Evolutionary conservation across 2,113 vertebrate genomes (phyloP).

Genomic region (Melanerpes formicivorus): DNA sequence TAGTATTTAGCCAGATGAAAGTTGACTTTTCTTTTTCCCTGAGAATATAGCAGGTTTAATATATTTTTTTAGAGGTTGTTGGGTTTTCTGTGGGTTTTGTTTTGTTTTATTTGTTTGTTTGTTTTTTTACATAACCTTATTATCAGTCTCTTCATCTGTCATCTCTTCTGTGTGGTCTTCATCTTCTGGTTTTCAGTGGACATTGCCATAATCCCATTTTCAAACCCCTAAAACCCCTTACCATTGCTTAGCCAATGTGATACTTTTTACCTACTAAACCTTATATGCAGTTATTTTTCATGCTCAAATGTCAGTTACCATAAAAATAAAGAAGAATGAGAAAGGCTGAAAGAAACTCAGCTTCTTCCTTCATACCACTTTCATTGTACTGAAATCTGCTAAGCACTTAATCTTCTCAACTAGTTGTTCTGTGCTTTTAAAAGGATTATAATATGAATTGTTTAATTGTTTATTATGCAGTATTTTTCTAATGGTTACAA

Average conservation of each 20-base stretch:
- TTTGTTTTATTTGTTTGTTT: too few relatives aligned
- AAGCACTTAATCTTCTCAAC: conserved; percentile 69
- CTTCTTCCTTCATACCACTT: conserved; percentile 49
- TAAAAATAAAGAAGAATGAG: neutral
- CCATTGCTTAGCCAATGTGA: neutral
- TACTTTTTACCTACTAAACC: conserved; percentile 29
- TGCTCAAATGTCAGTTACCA: conserved; percentile 15
- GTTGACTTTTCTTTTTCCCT: neutral
- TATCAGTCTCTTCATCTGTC: neutral
- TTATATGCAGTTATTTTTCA: neutral
- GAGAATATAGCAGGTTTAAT: neutral
- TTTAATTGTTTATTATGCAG: conserved; percentile 75
- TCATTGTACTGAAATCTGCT: conserved; percentile 61
- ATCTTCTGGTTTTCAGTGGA: neutral
- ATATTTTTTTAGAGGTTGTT: neutral
- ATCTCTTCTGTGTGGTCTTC: neutral
- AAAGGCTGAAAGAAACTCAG: neutral
- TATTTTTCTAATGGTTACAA: conserved; percentile 63
- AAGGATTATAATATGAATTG: conserved; percentile 76
- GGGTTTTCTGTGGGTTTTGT: too few relatives aligned
- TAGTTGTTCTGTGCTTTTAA: conserved; percentile 71
- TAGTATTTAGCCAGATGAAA: conserved; percentile 27
- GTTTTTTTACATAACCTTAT: conserved; percentile 5
- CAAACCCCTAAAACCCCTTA: neutral
- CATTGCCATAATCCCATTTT: neutral